A percentile compares a stretch with the other conserved stretches of the same genome.
Conservation (phyloP, 2,888 invertebrate genomes). For the Sisyra terminalis region DNA sequence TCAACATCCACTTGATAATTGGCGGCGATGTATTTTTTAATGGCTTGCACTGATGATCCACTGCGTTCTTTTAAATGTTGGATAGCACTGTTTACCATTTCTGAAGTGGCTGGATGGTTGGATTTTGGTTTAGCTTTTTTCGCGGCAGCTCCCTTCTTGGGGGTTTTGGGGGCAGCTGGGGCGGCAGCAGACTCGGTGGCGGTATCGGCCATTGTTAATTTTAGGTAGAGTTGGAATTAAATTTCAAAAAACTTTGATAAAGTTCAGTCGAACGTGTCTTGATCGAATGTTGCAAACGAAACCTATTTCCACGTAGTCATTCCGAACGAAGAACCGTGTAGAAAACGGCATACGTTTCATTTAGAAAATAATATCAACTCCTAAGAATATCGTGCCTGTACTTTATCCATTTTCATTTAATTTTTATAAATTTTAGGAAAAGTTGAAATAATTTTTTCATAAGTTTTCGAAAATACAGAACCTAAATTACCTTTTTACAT, state of each 20-base stretch:
- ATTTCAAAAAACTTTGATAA: too few relatives aligned
- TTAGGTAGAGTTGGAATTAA: too few relatives aligned
- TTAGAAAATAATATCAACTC: too few relatives aligned
- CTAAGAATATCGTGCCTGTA: too few relatives aligned
- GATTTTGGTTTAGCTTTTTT: slow-evolving; percentile 14
- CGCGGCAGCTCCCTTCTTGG: neutral
- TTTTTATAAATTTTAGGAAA: too few relatives aligned
- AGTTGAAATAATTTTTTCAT: too few relatives aligned
- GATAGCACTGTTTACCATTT: slow-evolving; percentile 41
- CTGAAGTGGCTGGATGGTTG: slow-evolving; percentile 30
- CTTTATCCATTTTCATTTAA: too few relatives aligned
- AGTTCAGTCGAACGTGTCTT: neutral
- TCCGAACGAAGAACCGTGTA: too few relatives aligned
- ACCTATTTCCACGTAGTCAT: too few relatives aligned
- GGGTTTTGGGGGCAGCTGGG: neutral
- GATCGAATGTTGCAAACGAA: neutral
- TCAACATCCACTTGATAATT: slow-evolving; percentile 38
- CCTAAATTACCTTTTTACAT: too few relatives aligned
- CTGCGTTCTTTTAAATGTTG: slow-evolving; percentile 33
- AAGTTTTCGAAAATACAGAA: too few relatives aligned
- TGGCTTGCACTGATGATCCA: slow-evolving; percentile 37
- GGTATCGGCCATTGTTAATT: neutral
- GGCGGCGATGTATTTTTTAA: slow-evolving; percentile 43
- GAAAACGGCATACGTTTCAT: too few relatives aligned
- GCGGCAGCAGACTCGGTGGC: neutral